These are phyloP conservation scores for Acanthiza pusilla DNA, from an alignment of 2,797 vertebrate genomes.

Conservation along the genomic window DNA sequence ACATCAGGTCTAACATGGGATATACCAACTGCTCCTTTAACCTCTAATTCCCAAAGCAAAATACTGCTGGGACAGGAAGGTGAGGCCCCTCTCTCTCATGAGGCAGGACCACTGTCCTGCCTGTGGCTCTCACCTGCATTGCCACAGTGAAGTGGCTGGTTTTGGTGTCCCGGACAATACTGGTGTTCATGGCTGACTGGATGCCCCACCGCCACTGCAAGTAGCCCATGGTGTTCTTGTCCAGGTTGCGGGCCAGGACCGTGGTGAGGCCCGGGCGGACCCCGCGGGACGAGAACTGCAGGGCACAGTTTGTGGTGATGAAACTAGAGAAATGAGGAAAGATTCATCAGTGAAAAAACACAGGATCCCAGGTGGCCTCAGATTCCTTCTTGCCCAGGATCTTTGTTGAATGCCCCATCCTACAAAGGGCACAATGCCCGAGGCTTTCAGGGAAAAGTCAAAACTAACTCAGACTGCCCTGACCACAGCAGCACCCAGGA, in stretches of 20 bases:
- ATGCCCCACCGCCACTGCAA: slow-evolving; percentile 96
- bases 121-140: slow-evolving; percentile 80
- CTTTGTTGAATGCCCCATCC: not conserved
- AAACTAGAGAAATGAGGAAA: slow-evolving; percentile 76
- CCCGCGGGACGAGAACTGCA: slow-evolving; percentile 93
- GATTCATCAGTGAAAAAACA: not conserved
- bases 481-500: not conserved
- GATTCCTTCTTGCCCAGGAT: not conserved
- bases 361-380: not conserved
- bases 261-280: slow-evolving; percentile 89
- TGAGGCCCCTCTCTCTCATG: accelerated
- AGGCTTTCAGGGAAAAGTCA: not conserved
- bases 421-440: accelerated
- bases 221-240: slow-evolving; percentile 98
- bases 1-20: accelerated
- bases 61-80: not conserved
- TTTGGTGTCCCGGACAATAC: slow-evolving; percentile 93
- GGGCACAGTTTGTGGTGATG: slow-evolving; percentile 87
- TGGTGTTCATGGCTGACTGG: slow-evolving; percentile 98
- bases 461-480: not conserved
- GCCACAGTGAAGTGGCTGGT: slow-evolving; percentile 92
- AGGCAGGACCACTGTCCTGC: no score
- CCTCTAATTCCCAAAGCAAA: not conserved
- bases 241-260: slow-evolving; percentile 90
- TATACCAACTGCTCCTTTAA: not conserved